These are phyloP conservation scores for Spodoptera exigua DNA, from an alignment of 2,888 invertebrate species.

Conservation along the genomic window DNA sequence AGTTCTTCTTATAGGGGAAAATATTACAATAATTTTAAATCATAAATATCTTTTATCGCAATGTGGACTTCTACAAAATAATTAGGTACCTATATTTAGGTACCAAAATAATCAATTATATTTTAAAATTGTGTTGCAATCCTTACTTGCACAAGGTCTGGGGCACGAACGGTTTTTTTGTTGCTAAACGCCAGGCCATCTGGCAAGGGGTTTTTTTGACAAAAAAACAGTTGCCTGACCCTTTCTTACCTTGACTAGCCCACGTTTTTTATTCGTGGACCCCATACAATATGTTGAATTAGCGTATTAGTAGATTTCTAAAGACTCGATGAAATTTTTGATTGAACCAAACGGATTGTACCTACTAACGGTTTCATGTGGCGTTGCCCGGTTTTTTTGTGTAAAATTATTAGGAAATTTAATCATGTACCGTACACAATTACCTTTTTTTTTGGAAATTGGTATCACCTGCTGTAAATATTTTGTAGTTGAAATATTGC, in stretches of 20 bases:
- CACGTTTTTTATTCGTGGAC: slow-evolving; percentile 80
- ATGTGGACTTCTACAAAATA: no score
- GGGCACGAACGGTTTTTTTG: slow-evolving; percentile 88
- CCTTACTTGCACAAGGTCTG: slow-evolving; percentile 78
- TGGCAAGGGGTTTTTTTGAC: slow-evolving; percentile 82
- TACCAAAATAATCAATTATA: no score
- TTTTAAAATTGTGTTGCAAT: slow-evolving; percentile 41
- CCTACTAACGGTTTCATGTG: slow-evolving; percentile 82
- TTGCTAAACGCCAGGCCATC: slow-evolving; percentile 86
- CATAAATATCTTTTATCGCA: no score
- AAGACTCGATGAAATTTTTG: slow-evolving; percentile 87
- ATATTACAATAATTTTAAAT: no score
- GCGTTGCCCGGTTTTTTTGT: slow-evolving; percentile 70
- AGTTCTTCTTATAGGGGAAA: no score
- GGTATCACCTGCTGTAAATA: slow-evolving; percentile 40
- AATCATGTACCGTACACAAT: slow-evolving; percentile 66
- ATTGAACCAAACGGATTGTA: slow-evolving; percentile 87
- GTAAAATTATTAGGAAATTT: slow-evolving; percentile 67
- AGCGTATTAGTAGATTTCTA: slow-evolving; percentile 88
- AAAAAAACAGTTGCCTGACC: slow-evolving; percentile 86
- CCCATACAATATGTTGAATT: slow-evolving; percentile 88
- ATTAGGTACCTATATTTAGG: no score
- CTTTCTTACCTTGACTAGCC: slow-evolving; percentile 87
- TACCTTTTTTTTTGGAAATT: slow-evolving; percentile 42
- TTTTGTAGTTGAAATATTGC: slow-evolving; percentile 33